Percentiles rank a stretch among this genome's conserved stretches.
Conservation (phyloP, 2,888 invertebrate species). For the Pheosia gnoma region DNA sequence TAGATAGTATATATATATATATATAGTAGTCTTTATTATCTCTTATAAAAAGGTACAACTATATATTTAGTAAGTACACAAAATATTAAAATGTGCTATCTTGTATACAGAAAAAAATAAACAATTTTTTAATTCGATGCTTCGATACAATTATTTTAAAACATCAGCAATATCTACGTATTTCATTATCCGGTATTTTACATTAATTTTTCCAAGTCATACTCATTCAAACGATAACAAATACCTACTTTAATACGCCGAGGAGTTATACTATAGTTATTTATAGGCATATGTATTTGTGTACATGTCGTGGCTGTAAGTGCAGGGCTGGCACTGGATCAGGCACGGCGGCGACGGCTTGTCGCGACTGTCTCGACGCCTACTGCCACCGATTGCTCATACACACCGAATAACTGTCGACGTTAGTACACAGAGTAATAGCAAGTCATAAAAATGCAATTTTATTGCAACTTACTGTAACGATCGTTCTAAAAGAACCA, state of each 20-base stretch:
- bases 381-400: constrained; percentile 49
- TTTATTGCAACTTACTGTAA: constrained; percentile 32
- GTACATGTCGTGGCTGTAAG: constrained; percentile 35
- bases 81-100: too few species aligned
- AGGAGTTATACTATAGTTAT: constrained; percentile 21
- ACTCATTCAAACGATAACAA: constrained; percentile 9
- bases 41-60: too few species aligned
- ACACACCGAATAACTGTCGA: constrained; percentile 49
- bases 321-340: constrained; percentile 63
- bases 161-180: too few species aligned
- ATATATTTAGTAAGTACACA: too few species aligned
- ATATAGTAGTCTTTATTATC: too few species aligned
- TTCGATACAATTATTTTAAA: too few species aligned
- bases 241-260: constrained; percentile 20
- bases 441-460: constrained; percentile 28
- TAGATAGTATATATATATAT: too few species aligned
- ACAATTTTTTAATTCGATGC: too few species aligned
- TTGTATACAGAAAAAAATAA: too few species aligned
- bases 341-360: constrained; percentile 60
- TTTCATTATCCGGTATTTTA: neutral
- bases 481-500: neutral
- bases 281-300: constrained; percentile 35
- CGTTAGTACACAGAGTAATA: constrained; percentile 19
- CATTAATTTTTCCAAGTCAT: neutral
- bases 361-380: constrained; percentile 61